Evolutionary conservation across 2,888 invertebrate species (phyloP).

Genomic region (Chalcis sispes): DNA sequence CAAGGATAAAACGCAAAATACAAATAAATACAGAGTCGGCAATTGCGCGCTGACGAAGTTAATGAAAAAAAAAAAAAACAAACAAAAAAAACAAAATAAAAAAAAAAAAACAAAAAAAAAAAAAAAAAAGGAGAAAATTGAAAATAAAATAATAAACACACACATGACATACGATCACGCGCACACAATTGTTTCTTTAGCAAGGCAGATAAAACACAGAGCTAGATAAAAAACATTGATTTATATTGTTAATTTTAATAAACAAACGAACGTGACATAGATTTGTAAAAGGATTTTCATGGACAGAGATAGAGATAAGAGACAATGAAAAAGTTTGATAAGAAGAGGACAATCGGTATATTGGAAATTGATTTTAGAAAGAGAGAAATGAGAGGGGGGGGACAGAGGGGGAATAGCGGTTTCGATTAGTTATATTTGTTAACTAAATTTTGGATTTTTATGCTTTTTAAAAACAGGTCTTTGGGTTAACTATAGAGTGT

Average conservation of each 20-base stretch:
- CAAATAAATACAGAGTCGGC: slow-evolving; percentile 15
- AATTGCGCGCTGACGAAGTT: slow-evolving; percentile 22
- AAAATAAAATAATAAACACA: slow-evolving; percentile 18
- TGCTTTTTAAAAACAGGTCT: slow-evolving; percentile 3
- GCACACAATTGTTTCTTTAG: slow-evolving; percentile 33
- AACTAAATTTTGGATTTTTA: slow-evolving; percentile 20
- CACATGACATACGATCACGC: slow-evolving; percentile 49
- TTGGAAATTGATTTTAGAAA: neutral
- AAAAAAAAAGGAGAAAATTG: slow-evolving; percentile 27
- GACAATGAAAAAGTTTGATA: slow-evolving; percentile 34
- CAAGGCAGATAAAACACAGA: slow-evolving; percentile 52
- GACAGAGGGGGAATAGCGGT: neutral
- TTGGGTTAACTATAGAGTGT: slow-evolving; percentile 20
- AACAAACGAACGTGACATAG: slow-evolving; percentile 45
- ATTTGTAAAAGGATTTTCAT: slow-evolving; percentile 34
- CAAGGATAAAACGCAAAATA: too few species aligned
- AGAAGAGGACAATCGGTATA: neutral
- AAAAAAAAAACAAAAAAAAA: slow-evolving; percentile 16
- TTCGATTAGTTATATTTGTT: slow-evolving; percentile 30
- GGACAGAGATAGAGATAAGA: slow-evolving; percentile 43
- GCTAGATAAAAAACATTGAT: slow-evolving; percentile 36
- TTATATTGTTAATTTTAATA: slow-evolving; percentile 37
- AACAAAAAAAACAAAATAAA: slow-evolving; percentile 3
- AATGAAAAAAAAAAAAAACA: slow-evolving; percentile 21
- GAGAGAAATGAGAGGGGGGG: neutral